A percentile compares a stretch with the other conserved stretches of the same genome.
These are phyloP conservation scores for Limnodromus scolopaceus DNA, from an alignment of 2,797 vertebrate species.

Conservation along the genomic window DNA sequence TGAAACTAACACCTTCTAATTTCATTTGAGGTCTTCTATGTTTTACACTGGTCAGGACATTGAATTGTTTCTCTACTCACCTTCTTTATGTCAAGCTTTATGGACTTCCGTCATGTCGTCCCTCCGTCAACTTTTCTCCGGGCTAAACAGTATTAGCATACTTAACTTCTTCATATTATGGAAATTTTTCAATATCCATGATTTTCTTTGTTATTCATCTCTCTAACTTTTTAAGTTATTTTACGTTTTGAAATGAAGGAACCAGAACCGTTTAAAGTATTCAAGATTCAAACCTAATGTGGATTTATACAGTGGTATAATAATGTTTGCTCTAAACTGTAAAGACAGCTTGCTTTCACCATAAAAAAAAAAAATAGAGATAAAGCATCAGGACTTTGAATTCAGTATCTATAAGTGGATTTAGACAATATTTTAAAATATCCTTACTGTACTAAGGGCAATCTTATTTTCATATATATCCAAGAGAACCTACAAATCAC, in stretches of 20 bases:
- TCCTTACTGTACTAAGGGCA: neutral
- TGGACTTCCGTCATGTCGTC: neutral
- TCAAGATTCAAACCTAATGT: neutral
- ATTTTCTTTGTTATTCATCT: slow-evolving; percentile 8
- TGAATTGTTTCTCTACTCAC: neutral
- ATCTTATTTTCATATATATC: slow-evolving; percentile 8
- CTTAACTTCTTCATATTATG: neutral
- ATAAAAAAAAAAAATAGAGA: neutral
- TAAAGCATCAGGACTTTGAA: neutral
- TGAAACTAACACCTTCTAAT: neutral
- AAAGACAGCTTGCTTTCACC: slow-evolving; percentile 6
- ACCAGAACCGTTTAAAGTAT: slow-evolving; percentile 9
- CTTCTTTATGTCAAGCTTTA: neutral
- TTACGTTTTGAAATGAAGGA: neutral
- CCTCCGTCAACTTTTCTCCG: neutral
- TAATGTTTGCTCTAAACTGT: slow-evolving; percentile 23
- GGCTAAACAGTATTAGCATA: neutral
- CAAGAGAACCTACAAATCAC: neutral
- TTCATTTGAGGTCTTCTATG: neutral
- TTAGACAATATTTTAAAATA: slow-evolving; percentile 27
- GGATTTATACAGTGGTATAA: slow-evolving; percentile 18
- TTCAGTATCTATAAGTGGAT: neutral
- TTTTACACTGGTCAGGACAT: neutral
- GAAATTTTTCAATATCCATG: neutral
- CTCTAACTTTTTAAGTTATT: neutral